Percentiles rank a stretch among this genome's conserved stretches.
Evolutionary conservation across 2,797 vertebrate genomes (phyloP).

Genomic region (Ctenochaetus hawaiiensis): DNA sequence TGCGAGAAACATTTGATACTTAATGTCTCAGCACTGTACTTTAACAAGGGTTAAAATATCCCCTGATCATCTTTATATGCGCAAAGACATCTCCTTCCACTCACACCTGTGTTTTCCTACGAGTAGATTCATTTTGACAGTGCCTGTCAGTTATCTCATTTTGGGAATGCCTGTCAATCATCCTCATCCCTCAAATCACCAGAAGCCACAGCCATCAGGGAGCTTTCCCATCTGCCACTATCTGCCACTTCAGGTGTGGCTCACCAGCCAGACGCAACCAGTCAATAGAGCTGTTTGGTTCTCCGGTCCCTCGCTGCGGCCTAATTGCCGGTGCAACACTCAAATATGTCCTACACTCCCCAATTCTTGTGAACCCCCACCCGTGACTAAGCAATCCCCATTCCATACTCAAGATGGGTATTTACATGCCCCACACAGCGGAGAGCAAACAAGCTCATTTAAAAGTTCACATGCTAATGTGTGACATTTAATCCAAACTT

Average conservation of each 20-base stretch:
- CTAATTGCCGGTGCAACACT: slow-evolving; percentile 81
- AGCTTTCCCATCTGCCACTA: slow-evolving; percentile 75
- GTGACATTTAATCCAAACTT: slow-evolving; percentile 93
- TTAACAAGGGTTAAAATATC: slow-evolving; percentile 11
- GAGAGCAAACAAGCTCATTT: slow-evolving; percentile 93
- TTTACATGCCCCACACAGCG: slow-evolving; percentile 87
- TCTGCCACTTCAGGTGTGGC: slow-evolving; percentile 75
- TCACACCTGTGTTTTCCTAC: slow-evolving; percentile 71
- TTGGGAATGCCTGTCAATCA: slow-evolving; percentile 81
- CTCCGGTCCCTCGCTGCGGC: slow-evolving; percentile 71
- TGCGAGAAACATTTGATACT: not conserved
- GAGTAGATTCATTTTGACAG: slow-evolving; percentile 73
- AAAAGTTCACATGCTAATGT: slow-evolving; percentile 94
- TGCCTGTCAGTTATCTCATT: slow-evolving; percentile 77
- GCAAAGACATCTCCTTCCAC: slow-evolving; percentile 47
- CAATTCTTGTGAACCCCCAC: slow-evolving; percentile 47
- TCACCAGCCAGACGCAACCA: slow-evolving; percentile 57
- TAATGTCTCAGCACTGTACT: slow-evolving; percentile 9
- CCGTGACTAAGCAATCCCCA: slow-evolving; percentile 67
- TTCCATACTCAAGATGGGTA: slow-evolving; percentile 85
- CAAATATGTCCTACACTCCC: slow-evolving; percentile 70
- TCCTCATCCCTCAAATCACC: slow-evolving; percentile 56
- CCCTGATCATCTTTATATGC: slow-evolving; percentile 24
- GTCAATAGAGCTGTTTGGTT: slow-evolving; percentile 76
- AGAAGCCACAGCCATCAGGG: slow-evolving; percentile 73